Evolutionary conservation across 2,113 vertebrate genomes (phyloP), one percentile per base, ranked within the genome.

Genomic region (Platysternon megacephalum): DNA sequence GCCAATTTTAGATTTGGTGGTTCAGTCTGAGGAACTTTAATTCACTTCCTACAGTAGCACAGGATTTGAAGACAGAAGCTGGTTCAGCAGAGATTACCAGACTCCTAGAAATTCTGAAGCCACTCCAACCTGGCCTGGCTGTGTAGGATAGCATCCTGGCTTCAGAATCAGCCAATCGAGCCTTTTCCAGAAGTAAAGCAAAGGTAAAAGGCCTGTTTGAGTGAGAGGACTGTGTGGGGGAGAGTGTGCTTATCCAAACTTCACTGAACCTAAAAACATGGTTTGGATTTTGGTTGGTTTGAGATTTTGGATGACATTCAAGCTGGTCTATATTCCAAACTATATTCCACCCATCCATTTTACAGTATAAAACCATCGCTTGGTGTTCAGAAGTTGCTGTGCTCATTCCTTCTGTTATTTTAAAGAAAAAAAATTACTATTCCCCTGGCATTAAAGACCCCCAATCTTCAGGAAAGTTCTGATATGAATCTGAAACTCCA

Each of bases 401-500:
- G 17, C 52, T 84, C 87, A 0, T 6, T 95, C 7, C 86, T 80
- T 39, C 26, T 35, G 16, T 78, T 93, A 92, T 84, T 93, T 51
- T 53, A 78, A 3, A 61, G 58, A 35, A 61, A 68, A 83, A 94
- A 74, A 93, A 82, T 28, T 14, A 52, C 26, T 83, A 48, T 39
- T 56, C 48, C 26, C 26, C 91, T 84, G 91, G 80, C 86, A 52
- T 26, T 89, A 52, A 6, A 90, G 35, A 79, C 89, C 3, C 32
- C 51, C 61, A 82, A 32, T 32, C 79, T 83, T 93, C 51, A 2
- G 82, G 94, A 90, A 81, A 29, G 16, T 90, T 90, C 35, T 91
- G 88, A 79, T 90, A 44, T 5, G 87, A 44, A 94, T 82, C 6
- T 84, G 6, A 85, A 72, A 52, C 35, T 85, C 79, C 4, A 1